A percentile compares a stretch with the other conserved stretches of the same genome.
Conservation (phyloP, 2,888 invertebrate species). For the Pterobdella sp. region DNA sequence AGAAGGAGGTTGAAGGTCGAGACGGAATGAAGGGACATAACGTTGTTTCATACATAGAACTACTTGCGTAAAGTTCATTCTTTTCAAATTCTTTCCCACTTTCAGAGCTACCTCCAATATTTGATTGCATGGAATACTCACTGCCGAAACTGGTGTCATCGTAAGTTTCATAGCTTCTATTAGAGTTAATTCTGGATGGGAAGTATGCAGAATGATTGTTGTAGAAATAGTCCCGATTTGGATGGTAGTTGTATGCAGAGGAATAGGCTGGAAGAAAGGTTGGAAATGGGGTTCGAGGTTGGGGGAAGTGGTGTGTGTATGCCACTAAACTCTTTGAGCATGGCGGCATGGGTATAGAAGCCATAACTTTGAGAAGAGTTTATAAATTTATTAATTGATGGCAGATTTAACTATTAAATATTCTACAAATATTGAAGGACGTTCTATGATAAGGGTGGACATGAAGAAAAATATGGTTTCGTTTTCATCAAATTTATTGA, state of each 20-base stretch:
- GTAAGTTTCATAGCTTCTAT: neutral
- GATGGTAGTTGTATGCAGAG: neutral
- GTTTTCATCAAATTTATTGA: too few relatives aligned
- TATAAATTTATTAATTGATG: too few relatives aligned
- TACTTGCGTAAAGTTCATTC: neutral
- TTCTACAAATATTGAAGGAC: too few relatives aligned
- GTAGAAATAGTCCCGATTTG: constrained; percentile 3
- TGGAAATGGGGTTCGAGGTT: neutral
- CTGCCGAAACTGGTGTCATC: neutral
- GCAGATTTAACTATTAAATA: too few relatives aligned
- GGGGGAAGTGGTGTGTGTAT: neutral
- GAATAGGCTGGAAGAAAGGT: neutral
- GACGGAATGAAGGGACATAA: neutral
- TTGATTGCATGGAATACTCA: neutral
- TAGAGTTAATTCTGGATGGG: neutral
- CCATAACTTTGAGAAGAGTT: too few relatives aligned
- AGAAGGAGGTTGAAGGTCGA: neutral
- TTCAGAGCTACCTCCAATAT: neutral
- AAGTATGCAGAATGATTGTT: neutral
- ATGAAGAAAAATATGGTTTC: too few relatives aligned
- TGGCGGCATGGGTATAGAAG: neutral
- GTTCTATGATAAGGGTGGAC: too few relatives aligned
- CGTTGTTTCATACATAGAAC: neutral
- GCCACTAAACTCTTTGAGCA: neutral
- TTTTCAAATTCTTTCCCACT: neutral